These are phyloP conservation scores for mouse (Mus musculus) DNA, from an alignment of 2,113 vertebrate genomes.

Conservation along the genomic window DNA sequence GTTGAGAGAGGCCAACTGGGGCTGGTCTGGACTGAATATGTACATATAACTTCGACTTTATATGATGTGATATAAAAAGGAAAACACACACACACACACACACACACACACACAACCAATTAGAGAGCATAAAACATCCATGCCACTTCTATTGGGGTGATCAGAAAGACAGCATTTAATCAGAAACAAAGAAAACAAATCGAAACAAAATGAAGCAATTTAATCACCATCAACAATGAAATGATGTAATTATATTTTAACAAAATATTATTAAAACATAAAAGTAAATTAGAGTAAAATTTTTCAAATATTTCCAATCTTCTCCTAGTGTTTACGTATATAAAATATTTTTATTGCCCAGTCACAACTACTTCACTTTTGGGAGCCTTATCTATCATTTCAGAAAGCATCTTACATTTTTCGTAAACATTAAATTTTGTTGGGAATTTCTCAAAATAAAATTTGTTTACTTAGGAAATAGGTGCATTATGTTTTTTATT, in stretches of 20 bases:
- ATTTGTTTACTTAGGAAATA: not conserved
- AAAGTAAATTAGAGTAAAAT: not conserved
- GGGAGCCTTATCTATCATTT: conserved; percentile 81
- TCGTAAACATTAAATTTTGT: conserved; percentile 88
- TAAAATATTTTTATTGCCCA: not conserved
- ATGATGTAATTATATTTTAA: not conserved
- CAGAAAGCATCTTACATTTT: conserved; percentile 89
- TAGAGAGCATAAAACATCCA: conserved; percentile 64
- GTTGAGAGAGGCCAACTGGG: too few relatives aligned
- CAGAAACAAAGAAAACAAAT: conserved; percentile 84
- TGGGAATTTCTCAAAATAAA: conserved; percentile 87
- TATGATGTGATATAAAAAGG: conserved; percentile 81
- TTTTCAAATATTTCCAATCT: conserved; percentile 82
- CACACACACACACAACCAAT: fast-evolving
- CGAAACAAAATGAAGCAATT: not conserved
- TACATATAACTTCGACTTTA: conserved; percentile 90
- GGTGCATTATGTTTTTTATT: not conserved
- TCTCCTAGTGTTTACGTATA: conserved; percentile 90
- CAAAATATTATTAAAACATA: not conserved
- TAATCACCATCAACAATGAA: not conserved
- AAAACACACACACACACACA: fast-evolving
- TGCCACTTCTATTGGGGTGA: conserved; percentile 92
- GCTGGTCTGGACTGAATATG: conserved; percentile 85
- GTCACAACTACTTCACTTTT: not conserved
- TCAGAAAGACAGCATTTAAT: conserved; percentile 88